Conservation (phyloP, 2,113 vertebrate species). For the Stegastes partitus region DNA sequence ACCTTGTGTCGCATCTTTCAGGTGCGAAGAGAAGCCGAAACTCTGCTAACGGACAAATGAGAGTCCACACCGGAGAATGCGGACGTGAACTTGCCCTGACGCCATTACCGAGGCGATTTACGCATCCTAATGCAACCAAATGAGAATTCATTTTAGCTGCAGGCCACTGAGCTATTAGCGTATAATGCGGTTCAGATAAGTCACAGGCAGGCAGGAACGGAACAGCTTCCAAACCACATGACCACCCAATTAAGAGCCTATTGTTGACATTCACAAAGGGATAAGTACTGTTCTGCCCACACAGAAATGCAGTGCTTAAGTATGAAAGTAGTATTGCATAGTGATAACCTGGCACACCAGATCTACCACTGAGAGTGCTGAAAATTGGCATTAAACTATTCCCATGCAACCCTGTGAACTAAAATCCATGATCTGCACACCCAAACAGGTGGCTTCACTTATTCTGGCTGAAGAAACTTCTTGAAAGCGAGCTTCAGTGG, state of each 20-base stretch:
- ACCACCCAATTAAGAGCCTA: constrained; percentile 44
- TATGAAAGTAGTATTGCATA: neutral
- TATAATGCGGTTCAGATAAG: constrained; percentile 23
- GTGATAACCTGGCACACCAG: neutral
- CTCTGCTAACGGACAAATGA: constrained; percentile 6
- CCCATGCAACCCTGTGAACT: neutral
- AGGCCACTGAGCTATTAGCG: constrained; percentile 16
- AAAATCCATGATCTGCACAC: neutral
- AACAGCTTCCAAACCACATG: constrained; percentile 28
- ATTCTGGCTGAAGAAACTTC: neutral
- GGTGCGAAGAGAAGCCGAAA: neutral
- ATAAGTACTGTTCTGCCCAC: constrained; percentile 25
- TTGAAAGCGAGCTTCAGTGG: neutral
- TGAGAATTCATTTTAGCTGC: constrained; percentile 41
- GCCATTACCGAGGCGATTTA: constrained; percentile 35
- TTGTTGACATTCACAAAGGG: constrained; percentile 46
- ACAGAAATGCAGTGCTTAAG: neutral
- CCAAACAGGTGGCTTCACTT: neutral
- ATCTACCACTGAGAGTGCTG: neutral
- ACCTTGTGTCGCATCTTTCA: constrained; percentile 4
- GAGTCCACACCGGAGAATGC: neutral
- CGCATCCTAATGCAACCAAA: constrained; percentile 22
- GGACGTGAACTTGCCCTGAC: neutral
- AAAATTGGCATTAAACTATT: neutral
- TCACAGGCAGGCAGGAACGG: constrained; percentile 16